Evolutionary conservation across 1,140 invertebrate genomes (phyloP).

Genomic region (Drosophila suzukii): DNA sequence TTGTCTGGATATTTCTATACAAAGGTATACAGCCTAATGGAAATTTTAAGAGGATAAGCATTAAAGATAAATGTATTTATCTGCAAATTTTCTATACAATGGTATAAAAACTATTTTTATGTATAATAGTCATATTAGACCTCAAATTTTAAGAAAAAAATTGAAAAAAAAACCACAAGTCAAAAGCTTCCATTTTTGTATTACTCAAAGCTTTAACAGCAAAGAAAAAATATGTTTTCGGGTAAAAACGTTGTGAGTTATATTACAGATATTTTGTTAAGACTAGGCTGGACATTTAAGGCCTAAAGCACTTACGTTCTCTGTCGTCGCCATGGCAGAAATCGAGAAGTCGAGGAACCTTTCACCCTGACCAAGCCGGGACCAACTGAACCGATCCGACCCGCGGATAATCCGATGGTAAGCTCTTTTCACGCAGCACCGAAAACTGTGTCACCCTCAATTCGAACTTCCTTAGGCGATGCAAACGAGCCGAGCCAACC

Average conservation of each 20-base stretch:
- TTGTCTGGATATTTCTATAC: too few species aligned
- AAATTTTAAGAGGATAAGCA: too few species aligned
- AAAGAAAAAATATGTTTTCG: not conserved
- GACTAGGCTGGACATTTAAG: not conserved
- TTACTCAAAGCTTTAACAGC: too few species aligned
- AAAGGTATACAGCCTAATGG: too few species aligned
- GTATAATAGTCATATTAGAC: too few species aligned
- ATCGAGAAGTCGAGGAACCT: slow-evolving; percentile 13
- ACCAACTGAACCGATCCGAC: slow-evolving; percentile 27
- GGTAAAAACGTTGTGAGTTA: not conserved
- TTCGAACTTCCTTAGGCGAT: slow-evolving; percentile 64
- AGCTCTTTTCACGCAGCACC: slow-evolving; percentile 10
- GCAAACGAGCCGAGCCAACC: slow-evolving; percentile 26
- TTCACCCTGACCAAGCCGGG: slow-evolving; percentile 46
- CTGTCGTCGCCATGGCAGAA: slow-evolving; percentile 13
- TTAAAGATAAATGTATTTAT: too few species aligned
- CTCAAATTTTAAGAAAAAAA: too few species aligned
- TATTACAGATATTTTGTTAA: not conserved
- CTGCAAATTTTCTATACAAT: too few species aligned
- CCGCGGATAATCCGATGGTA: slow-evolving; percentile 23
- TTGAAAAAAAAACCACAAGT: too few species aligned
- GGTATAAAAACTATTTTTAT: too few species aligned
- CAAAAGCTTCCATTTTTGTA: too few species aligned
- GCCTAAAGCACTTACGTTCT: slow-evolving; percentile 33
- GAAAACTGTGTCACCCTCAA: slow-evolving; percentile 64